Evolutionary conservation across 2,888 invertebrate species (phyloP).

Genomic region (Limnephilus rhombicus): DNA sequence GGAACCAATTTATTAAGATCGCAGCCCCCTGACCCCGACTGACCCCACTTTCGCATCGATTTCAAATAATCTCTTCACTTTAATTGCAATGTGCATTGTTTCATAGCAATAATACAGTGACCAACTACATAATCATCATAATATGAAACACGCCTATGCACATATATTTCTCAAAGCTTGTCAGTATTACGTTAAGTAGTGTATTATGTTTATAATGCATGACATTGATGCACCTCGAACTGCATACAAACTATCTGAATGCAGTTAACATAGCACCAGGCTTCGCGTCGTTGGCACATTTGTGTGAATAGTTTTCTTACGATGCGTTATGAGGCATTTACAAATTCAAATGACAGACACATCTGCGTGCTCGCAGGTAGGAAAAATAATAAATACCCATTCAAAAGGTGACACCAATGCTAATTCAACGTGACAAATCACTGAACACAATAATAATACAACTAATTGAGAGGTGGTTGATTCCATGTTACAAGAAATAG

Average conservation of each 20-base stretch:
- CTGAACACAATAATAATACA: constrained; percentile 8
- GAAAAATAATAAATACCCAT: constrained; percentile 5
- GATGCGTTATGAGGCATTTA: neutral
- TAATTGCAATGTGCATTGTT: neutral
- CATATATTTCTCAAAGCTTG: neutral
- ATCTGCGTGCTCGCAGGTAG: neutral
- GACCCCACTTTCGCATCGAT: neutral
- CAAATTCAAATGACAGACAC: neutral
- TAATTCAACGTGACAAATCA: constrained; percentile 15
- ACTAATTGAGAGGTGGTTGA: neutral
- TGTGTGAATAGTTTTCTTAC: neutral
- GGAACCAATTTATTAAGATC: too few relatives aligned
- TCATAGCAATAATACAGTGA: neutral
- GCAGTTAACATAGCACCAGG: neutral
- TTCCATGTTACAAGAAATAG: neutral
- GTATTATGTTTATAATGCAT: neutral
- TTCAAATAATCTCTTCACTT: neutral
- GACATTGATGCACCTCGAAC: neutral
- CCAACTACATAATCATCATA: neutral
- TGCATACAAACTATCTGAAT: neutral
- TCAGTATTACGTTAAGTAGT: neutral
- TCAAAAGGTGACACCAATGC: neutral
- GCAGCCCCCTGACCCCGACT: too few relatives aligned
- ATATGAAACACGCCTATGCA: neutral
- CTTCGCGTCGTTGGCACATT: neutral